Conservation (phyloP, 2,113 vertebrate genomes). For the Seriola quinqueradiata region DNA sequence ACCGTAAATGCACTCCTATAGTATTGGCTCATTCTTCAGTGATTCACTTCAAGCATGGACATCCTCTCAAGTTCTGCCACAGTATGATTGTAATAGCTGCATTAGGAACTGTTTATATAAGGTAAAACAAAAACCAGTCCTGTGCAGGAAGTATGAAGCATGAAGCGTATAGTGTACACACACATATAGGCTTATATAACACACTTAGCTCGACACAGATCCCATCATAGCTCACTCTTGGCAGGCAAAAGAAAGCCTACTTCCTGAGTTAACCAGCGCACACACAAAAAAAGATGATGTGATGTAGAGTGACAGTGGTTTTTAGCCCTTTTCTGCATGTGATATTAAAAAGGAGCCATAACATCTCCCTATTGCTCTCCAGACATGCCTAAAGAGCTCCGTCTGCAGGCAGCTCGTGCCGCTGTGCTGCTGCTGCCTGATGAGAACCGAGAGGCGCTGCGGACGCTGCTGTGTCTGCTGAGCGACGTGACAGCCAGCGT, state of each 20-base stretch:
- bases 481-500: conserved; percentile 91
- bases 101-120: conserved; percentile 33
- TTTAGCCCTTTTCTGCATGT: not conserved
- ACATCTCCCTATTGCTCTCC: conserved; percentile 27
- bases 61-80: not conserved
- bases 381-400: conserved; percentile 96
- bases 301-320: conserved; percentile 10
- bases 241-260: conserved; percentile 12
- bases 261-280: conserved; percentile 5
- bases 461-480: conserved; percentile 94
- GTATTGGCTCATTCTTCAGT: not conserved
- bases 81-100: not conserved
- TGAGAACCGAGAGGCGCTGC: conserved; percentile 92
- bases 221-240: conserved; percentile 22
- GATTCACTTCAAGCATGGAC: conserved; percentile 8
- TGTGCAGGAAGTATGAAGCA: conserved; percentile 17
- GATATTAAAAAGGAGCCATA: not conserved
- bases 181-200: conserved; percentile 54
- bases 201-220: conserved; percentile 35
- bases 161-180: conserved; percentile 22
- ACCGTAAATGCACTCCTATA: conserved; percentile 8
- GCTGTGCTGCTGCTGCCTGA: conserved; percentile 94
- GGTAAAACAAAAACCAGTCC: conserved; percentile 8
- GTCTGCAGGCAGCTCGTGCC: conserved; percentile 91
- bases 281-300: conserved; percentile 26